Conservation (phyloP, 2,113 vertebrate genomes). For the Xiphias gladius region DNA sequence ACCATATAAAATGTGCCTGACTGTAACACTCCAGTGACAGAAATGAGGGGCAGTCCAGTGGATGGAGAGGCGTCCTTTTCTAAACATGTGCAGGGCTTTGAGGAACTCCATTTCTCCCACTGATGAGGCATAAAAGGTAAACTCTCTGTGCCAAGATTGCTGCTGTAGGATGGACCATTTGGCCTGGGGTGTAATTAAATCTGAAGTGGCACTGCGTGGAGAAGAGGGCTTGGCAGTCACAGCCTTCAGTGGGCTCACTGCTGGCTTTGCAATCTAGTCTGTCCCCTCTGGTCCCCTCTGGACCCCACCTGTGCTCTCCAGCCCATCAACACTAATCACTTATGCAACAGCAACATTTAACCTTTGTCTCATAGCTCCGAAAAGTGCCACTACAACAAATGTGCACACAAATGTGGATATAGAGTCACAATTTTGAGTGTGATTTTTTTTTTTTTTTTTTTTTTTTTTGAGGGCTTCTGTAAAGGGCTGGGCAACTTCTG, state of each 20-base stretch:
- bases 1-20: not conserved
- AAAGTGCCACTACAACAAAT: conserved; percentile 70
- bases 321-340: conserved; percentile 72
- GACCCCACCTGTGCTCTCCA: conserved; percentile 73
- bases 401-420: conserved; percentile 38
- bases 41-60: not conserved
- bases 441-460: conserved; percentile 30
- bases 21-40: not conserved
- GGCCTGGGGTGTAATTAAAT: conserved; percentile 69
- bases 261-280: conserved; percentile 59
- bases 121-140: conserved; percentile 48
- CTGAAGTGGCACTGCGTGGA: conserved; percentile 68
- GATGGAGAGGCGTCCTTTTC: conserved; percentile 14
- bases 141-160: conserved; percentile 51
- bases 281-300: conserved; percentile 36
- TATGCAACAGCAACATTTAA: conserved; percentile 68
- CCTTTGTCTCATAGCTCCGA: conserved; percentile 65
- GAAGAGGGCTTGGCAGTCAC: conserved; percentile 55
- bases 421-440: conserved; percentile 29
- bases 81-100: conserved; percentile 7
- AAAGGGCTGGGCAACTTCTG: conserved; percentile 56
- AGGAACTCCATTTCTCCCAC: conserved; percentile 28
- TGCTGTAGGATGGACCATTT: conserved; percentile 52
- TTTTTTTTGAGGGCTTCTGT: conserved; percentile 44
- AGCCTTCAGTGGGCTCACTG: conserved; percentile 45